Evolutionary conservation across 2,888 invertebrate species (phyloP).

Genomic region (Teleiodes luculella): DNA sequence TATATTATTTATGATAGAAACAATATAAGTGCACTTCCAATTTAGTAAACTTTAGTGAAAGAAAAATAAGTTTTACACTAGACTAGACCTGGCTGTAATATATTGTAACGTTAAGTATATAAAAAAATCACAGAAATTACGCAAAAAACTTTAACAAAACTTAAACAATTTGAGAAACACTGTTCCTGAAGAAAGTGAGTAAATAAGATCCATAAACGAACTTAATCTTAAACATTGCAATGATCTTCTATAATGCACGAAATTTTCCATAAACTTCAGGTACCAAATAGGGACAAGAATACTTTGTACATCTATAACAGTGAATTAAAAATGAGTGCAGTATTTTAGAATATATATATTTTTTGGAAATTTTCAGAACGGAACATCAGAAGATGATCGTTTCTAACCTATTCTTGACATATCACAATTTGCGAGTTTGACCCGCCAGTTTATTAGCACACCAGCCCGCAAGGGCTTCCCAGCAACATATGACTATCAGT

Average conservation of each 20-base stretch:
- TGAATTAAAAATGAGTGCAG: conserved; percentile 21
- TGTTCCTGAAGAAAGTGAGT: conserved; percentile 53
- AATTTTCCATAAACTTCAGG: conserved; percentile 59
- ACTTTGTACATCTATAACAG: conserved; percentile 23
- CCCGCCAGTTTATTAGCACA: conserved; percentile 36
- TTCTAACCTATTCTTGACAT: conserved; percentile 21
- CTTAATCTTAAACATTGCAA: conserved; percentile 18
- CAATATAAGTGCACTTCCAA: conserved; percentile 76
- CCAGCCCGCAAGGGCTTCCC: conserved; percentile 22
- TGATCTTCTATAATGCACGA: conserved; percentile 25
- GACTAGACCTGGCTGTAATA: conserved; percentile 58
- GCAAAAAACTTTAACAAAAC: conserved; percentile 41
- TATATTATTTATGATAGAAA: conserved; percentile 43
- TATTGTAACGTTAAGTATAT: conserved; percentile 6
- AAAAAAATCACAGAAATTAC: conserved; percentile 61
- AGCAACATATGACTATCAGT: conserved; percentile 7
- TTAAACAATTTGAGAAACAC: conserved; percentile 74
- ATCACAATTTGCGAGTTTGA: conserved; percentile 60
- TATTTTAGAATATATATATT: not conserved
- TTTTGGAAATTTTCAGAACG: not conserved
- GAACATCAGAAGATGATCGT: not conserved
- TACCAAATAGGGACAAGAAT: conserved; percentile 65
- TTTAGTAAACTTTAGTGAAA: conserved; percentile 33
- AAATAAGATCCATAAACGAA: conserved; percentile 20
- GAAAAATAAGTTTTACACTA: conserved; percentile 47